Conservation (phyloP, 1,140 invertebrate species). For the Babylonia areolata region DNA sequence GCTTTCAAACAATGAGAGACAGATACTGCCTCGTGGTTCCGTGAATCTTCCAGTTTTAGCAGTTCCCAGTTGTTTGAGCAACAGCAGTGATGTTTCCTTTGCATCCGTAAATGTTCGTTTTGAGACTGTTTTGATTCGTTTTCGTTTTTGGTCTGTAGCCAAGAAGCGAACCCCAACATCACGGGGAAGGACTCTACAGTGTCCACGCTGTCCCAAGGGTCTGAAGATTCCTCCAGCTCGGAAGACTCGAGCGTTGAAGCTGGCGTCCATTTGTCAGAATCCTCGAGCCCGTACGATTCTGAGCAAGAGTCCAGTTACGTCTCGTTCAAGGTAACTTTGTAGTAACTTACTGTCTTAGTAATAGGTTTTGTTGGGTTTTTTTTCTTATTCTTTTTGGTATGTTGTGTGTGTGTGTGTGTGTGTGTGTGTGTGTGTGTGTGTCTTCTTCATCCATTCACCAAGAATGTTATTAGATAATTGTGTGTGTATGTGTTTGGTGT, state of each 20-base stretch:
- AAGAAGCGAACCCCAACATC: slow-evolving; percentile 70
- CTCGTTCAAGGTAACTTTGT: slow-evolving; percentile 55
- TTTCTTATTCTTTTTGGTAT: not conserved
- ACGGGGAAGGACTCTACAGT: slow-evolving; percentile 71
- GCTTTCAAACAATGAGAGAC: too few relatives aligned
- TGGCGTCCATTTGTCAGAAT: slow-evolving; percentile 41
- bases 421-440: not conserved
- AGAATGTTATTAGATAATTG: too few relatives aligned
- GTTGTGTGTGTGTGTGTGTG: not conserved
- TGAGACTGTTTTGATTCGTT: not conserved
- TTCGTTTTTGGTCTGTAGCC: too few relatives aligned
- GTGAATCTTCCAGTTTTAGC: too few relatives aligned
- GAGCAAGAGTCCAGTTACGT: slow-evolving; percentile 43
- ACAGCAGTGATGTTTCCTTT: not conserved
- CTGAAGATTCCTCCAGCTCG: slow-evolving; percentile 61
- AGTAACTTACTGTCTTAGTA: too few relatives aligned
- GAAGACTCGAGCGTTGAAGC: slow-evolving; percentile 47
- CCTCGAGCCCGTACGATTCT: slow-evolving; percentile 35
- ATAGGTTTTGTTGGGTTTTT: not conserved
- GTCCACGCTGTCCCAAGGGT: slow-evolving; percentile 65
- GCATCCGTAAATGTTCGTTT: not conserved
- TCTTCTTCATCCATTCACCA: too few relatives aligned
- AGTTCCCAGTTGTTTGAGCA: too few relatives aligned
- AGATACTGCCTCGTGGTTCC: too few relatives aligned
- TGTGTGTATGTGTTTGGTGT: too few relatives aligned